phyloP scores from a whole-genome alignment of 2,113 vertebrate genomes.

The Charina bottae region DNA sequence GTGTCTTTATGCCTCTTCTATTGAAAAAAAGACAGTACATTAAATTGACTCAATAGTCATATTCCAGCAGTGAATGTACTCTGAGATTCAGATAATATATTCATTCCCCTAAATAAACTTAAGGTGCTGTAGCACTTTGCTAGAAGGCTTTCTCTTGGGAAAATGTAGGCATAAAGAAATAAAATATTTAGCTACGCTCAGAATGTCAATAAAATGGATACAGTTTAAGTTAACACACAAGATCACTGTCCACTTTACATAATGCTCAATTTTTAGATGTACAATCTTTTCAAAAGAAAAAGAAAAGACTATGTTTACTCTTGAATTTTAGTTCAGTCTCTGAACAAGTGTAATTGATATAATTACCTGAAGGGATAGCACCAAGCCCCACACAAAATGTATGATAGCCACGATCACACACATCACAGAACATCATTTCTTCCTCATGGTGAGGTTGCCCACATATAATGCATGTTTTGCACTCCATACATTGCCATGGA shows the following conservation, averaged over 20 bases:
- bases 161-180: neutral
- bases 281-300: neutral
- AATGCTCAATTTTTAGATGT: neutral
- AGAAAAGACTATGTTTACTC: neutral
- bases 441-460: constrained; percentile 98
- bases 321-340: neutral
- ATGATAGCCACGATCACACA: constrained; percentile 97
- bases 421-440: constrained; percentile 99
- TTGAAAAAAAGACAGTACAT: neutral
- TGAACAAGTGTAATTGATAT: constrained; percentile 32
- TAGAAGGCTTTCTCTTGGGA: neutral
- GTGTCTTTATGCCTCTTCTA: neutral
- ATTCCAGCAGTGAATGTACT: neutral
- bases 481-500: constrained; percentile 99
- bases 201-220: neutral
- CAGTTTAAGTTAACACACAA: neutral
- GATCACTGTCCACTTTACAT: neutral
- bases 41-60: neutral
- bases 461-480: constrained; percentile 95
- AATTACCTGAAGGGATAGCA: constrained; percentile 91
- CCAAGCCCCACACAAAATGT: constrained; percentile 97
- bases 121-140: neutral
- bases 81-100: neutral
- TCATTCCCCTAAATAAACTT: neutral
- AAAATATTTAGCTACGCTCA: neutral